phyloP scores from a whole-genome alignment of 2,797 vertebrate species.

The Tadarida brasiliensis region DNA sequence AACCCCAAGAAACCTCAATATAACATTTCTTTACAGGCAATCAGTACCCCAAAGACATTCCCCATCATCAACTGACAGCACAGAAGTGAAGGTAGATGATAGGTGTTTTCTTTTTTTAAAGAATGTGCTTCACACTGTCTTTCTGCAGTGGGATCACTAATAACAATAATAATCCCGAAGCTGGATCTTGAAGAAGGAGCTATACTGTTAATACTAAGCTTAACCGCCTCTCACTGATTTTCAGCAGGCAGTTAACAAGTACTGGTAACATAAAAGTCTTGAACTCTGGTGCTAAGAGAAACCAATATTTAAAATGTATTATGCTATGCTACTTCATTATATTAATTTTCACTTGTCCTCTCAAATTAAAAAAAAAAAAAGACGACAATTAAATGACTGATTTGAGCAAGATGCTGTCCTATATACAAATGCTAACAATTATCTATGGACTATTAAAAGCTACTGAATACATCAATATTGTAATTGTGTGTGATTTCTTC shows the following conservation, averaged over 20 bases:
- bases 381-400: neutral
- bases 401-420: neutral
- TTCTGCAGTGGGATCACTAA: neutral
- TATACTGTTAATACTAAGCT: neutral
- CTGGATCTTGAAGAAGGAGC: neutral
- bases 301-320: neutral
- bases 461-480: neutral
- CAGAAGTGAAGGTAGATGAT: neutral
- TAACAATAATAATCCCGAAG: neutral
- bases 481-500: neutral
- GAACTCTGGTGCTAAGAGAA: neutral
- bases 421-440: neutral
- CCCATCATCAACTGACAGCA: neutral
- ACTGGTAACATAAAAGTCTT: neutral
- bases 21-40: neutral
- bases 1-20: neutral
- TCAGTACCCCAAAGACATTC: neutral
- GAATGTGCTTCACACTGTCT: neutral
- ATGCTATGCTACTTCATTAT: neutral
- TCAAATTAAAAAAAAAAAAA: constrained; percentile 5
- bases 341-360: neutral
- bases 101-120: neutral
- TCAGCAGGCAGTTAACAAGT: neutral
- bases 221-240: neutral
- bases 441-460: neutral